A percentile compares a stretch with the other conserved stretches of the same genome.
phyloP scores from a whole-genome alignment of 2,113 vertebrate species.

The Rhinolophus ferrumequinum region DNA sequence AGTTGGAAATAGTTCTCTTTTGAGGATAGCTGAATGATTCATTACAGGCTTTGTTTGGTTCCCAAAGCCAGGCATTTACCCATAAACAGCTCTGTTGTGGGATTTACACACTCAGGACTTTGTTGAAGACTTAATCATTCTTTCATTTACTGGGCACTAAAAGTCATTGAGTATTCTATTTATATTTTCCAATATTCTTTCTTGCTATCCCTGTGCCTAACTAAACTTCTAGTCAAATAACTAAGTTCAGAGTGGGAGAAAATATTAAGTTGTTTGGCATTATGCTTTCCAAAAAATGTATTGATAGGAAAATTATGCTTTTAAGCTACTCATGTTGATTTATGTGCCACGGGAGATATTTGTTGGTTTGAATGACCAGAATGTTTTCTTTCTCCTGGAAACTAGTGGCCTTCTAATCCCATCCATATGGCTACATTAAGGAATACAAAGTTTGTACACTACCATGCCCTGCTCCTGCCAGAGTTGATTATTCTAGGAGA shows the following conservation, averaged over 20 bases:
- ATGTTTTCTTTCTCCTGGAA: background rate
- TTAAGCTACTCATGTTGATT: background rate
- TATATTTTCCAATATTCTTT: background rate
- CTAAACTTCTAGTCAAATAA: background rate
- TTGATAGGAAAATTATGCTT: background rate
- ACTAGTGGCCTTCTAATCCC: background rate
- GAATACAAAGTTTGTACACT: background rate
- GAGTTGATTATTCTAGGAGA: background rate
- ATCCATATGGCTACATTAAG: background rate
- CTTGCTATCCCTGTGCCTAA: background rate
- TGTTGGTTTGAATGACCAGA: background rate
- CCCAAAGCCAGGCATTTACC: background rate
- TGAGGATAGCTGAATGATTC: background rate
- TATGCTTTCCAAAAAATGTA: background rate
- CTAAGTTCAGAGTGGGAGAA: background rate
- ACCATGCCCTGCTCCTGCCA: background rate
- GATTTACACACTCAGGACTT: background rate
- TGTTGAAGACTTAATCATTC: background rate
- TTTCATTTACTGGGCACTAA: background rate
- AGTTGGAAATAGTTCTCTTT: conserved; percentile 16
- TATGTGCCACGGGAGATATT: background rate
- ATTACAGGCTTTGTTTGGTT: background rate
- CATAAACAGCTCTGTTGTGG: background rate
- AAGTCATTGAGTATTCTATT: background rate
- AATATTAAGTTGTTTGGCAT: background rate